Base-by-base conservation (phyloP, 1,140 invertebrate genomes). In the Drosophila sturtevanti region DNA sequence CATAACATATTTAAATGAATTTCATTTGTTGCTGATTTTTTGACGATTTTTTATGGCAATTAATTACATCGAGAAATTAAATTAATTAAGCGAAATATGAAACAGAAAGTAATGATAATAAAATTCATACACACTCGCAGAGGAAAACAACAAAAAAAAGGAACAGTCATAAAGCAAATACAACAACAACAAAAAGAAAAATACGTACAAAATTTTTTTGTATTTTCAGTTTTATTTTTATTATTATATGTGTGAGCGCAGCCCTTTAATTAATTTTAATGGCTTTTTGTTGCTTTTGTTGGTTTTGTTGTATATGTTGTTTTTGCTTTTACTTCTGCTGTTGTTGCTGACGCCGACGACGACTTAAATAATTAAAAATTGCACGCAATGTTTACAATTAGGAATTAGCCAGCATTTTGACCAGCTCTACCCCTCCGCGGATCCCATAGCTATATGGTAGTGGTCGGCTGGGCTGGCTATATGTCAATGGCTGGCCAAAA, bases 341-440 rank as follows among this genome's bases (percentile, higher is more conserved):
- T 12, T 22, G 41, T 31, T 51, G 60, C 48, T 73, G 62, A 68
- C 52, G 65, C 55, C 67, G 59, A 77, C 64, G 64, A 75, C 75
- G 86, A 87, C 86, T 90, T 87, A 90, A 90, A 90, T 90, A 90
- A 90, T 90, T 90, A 90, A 84, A 87, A 90, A 90, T 90, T 90
- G 87, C 87, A 90, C 87, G 87, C 87, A 87, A 90, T 87, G 84
- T 89, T 89, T 89, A 89, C 84, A 89, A 89, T 89, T 89, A 89
- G 84, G 84, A 89, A 89, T 48, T 84, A 80, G 66, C 73, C 84
- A 89, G 84, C 79, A 38, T 35, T 48, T 70, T 69, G 74, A 38
- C 56, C 51, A 55, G 51, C 72, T 56, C 71, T 44, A 37, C 11
- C 61, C 12, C 11, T 18, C n/a, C n/a, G n/a, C n/a, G n/a, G n/a